Evolutionary conservation across 2,888 invertebrate species (phyloP), one percentile per base, ranked within the genome.

Genomic region (Rhaphigaster nebulosa): DNA sequence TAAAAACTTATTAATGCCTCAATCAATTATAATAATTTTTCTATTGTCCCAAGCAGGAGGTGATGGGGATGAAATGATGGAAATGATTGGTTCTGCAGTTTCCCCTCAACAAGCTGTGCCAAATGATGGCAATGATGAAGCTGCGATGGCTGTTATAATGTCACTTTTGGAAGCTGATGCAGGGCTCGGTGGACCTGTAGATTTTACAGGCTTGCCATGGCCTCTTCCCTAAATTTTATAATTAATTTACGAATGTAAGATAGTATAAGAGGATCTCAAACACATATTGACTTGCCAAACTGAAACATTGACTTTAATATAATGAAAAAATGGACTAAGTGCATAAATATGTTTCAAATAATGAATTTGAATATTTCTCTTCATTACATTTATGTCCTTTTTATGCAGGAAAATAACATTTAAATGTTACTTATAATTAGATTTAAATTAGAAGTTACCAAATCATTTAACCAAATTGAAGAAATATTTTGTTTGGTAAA

Each of bases 121-220:
- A 0, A 95, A 95, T 84, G 97, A 97, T 93, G 97, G 97, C 76
- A 97, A 97, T 93, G 97, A 98, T 92, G 98, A 98, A 93, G 97
- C 98, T 5, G 97, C 97, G 12, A 98, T 98, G 97, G 97, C 98
- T 1, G 97, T 98, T 92, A 97, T 98, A 92, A 98, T 98, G 98
- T 97, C 97, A 93, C 95, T 98, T 45, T 94, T 98, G 87, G 98
- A 98, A 94, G 98, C 97, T 0, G 98, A 98, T 93, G 97, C 97
- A 0, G 98, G 98, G 0, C 95, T 98, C 54, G 98, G 97, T 8
- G 97, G 97, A 0, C 97, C 97, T 0, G 97, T 97, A 65, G 98
- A 98, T 94, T 97, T 97, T 94, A 96, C 97, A 18, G 97, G 97
- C 54, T 94, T 98, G 41, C 97, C 98, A 0, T 98, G 98, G 98